phyloP scores from a whole-genome alignment of 2,888 invertebrate genomes.

The Heliconius aoede region DNA sequence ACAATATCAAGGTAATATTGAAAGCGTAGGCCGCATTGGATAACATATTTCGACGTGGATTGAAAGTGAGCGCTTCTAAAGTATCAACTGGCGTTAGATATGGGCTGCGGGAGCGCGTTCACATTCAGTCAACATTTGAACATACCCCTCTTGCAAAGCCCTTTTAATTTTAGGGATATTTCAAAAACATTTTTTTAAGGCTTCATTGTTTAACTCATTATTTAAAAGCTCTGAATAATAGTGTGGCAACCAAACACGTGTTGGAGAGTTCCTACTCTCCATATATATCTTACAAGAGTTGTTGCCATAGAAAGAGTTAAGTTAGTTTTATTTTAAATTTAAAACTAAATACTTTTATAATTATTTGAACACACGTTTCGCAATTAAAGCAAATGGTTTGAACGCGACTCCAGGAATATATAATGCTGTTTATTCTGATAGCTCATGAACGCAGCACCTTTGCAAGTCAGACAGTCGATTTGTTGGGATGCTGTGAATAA shows the following conservation, averaged over 20 bases:
- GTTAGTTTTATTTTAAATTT: background rate
- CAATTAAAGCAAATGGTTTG: background rate
- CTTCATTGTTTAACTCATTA: too few species aligned
- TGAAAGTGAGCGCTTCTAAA: slow-evolving; percentile 64
- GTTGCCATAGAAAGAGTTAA: background rate
- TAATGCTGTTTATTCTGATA: background rate
- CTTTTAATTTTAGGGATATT: too few species aligned
- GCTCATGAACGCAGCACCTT: background rate
- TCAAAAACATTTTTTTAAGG: too few species aligned
- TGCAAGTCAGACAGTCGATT: slow-evolving; percentile 8
- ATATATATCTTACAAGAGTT: too few species aligned
- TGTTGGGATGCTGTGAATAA: slow-evolving; percentile 20
- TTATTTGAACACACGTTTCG: background rate
- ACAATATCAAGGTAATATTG: background rate
- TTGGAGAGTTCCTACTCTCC: too few species aligned
- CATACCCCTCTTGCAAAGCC: too few species aligned
- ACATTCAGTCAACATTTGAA: background rate
- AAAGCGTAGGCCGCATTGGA: background rate
- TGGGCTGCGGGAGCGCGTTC: slow-evolving; percentile 49
- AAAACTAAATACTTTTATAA: slow-evolving; percentile 2
- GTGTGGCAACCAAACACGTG: too few species aligned
- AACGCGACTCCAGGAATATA: too few species aligned
- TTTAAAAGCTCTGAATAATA: too few species aligned
- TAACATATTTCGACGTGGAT: background rate
- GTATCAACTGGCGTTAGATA: slow-evolving; percentile 54